Percentiles rank a stretch among this genome's conserved stretches.
Evolutionary conservation across 2,888 invertebrate species (phyloP).

Genomic region (Willowsia nigromaculata): DNA sequence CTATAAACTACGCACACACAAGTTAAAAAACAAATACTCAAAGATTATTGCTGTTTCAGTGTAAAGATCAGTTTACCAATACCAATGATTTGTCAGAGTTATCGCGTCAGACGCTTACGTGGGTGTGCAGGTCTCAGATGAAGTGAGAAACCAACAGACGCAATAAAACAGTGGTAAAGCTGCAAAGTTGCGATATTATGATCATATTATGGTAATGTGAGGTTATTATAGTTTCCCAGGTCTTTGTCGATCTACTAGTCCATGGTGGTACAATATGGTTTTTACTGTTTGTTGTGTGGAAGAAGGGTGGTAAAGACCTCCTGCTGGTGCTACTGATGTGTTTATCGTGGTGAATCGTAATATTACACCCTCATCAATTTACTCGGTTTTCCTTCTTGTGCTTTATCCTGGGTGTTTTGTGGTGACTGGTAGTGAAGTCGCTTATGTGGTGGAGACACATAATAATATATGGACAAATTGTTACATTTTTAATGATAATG

Average conservation of each 20-base stretch:
- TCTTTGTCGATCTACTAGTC: not conserved
- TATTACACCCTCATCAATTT: constrained; percentile 35
- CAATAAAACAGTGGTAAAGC: constrained; percentile 32
- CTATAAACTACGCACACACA: not conserved
- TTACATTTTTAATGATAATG: not conserved
- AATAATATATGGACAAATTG: not conserved
- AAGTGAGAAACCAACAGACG: constrained; percentile 3
- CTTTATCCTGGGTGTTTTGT: constrained; percentile 17
- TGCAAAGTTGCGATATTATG: constrained; percentile 14
- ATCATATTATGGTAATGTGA: constrained; percentile 53
- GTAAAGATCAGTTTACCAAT: not conserved
- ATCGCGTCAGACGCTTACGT: not conserved
- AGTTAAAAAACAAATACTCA: constrained; percentile 21
- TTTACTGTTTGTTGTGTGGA: constrained; percentile 44
- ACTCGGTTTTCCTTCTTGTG: not conserved
- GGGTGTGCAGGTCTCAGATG: not conserved
- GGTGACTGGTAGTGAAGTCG: not conserved
- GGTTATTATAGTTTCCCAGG: not conserved
- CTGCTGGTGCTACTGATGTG: constrained; percentile 36
- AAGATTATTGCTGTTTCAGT: not conserved
- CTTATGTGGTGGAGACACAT: not conserved
- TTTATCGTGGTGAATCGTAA: constrained; percentile 36
- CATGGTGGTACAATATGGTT: constrained; percentile 43
- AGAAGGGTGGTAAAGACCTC: constrained; percentile 56
- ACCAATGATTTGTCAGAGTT: not conserved